These are phyloP conservation scores for Empis stercorea DNA, from an alignment of 2,888 invertebrate genomes.

Conservation along the genomic window DNA sequence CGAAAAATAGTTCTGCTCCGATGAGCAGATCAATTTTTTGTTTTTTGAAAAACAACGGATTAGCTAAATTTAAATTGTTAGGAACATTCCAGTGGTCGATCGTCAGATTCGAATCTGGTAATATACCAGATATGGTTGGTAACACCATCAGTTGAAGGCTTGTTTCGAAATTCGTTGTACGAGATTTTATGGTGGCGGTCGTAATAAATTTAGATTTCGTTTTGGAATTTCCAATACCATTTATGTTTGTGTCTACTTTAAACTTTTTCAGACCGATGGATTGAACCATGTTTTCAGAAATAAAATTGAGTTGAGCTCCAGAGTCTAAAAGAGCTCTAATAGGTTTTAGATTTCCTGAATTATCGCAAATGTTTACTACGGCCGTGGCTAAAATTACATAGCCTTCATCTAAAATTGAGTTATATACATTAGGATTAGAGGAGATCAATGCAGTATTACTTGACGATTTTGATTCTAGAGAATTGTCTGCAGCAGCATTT, in stretches of 20 bases:
- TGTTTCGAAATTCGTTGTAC: not conserved
- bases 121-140: not conserved
- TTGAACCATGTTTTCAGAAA: not conserved
- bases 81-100: not conserved
- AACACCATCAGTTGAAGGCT: not conserved
- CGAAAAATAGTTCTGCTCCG: conserved; percentile 9
- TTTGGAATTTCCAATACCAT: not conserved
- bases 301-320: not conserved
- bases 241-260: not conserved
- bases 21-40: not conserved
- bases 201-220: not conserved
- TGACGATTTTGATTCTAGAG: not conserved
- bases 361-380: not conserved
- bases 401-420: not conserved
- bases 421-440: not conserved
- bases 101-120: not conserved
- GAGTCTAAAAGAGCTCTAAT: not conserved
- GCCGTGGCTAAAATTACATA: not conserved
- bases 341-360: not conserved
- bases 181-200: not conserved
- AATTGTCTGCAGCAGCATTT: not conserved
- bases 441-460: not conserved
- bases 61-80: not conserved
- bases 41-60: not conserved
- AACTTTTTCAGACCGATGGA: not conserved